Conservation (phyloP, 2,888 invertebrate species). For the Himalopsyche japonica region DNA sequence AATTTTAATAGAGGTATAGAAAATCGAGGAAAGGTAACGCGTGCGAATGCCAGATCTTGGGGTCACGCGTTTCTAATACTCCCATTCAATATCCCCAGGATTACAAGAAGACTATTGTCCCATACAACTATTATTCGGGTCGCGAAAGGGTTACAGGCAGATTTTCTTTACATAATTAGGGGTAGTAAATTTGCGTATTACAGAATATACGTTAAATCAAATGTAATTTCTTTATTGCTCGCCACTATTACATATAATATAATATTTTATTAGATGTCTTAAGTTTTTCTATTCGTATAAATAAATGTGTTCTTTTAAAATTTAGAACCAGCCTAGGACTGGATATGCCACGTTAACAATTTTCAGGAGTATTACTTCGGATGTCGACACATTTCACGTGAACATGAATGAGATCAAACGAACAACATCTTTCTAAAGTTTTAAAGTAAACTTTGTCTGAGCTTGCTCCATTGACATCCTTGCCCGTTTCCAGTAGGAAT, state of each 20-base stretch:
- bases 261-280: no score
- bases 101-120: background rate
- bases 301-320: no score
- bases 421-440: no score
- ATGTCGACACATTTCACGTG: no score
- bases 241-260: background rate
- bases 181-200: background rate
- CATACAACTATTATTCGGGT: background rate
- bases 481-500: no score
- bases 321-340: no score
- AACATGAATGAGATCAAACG: no score
- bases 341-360: no score
- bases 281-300: no score
- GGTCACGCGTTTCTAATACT: background rate
- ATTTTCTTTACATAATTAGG: background rate
- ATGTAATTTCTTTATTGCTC: background rate
- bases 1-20: constrained; percentile 31
- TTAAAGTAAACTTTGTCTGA: no score
- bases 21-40: constrained; percentile 27
- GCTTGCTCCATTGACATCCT: no score
- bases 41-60: constrained; percentile 15
- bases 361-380: no score
- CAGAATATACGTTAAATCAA: background rate
- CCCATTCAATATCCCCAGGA: background rate
- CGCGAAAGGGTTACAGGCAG: background rate